Evolutionary conservation across 2,113 vertebrate species (phyloP), one percentile per base, ranked within the genome.

Genomic region (Anthoscopus minutus): DNA sequence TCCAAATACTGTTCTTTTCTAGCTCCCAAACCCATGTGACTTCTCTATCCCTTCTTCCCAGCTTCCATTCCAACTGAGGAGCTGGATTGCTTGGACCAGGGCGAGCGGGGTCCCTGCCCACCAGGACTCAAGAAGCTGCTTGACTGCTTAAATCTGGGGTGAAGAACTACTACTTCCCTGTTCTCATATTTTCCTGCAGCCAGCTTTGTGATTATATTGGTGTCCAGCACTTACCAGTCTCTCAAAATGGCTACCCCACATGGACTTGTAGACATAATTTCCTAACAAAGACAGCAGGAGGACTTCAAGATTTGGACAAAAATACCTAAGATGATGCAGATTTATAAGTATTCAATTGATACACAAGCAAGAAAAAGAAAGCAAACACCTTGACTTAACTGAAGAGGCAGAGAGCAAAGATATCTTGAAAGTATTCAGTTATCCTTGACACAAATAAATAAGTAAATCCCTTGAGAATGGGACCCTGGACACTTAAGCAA

Each of bases 381-480:
- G 79, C 35, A 92, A 95, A 88, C 79, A 77, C 71, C 56, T 96
- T 85, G 70, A 92, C 78, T 89, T 92, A 73, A 74, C 60, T 88
- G 80, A 88, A 60, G 57, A 64, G 66, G 58, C 51, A 89, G 51
- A 83, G 85, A 79, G 54, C 66, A 79, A 91, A 92, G 57, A 80
- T 85, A 89, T 57, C 3, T 5, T 13, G 6, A 62, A 86, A 74
- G 35, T 74, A 88, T 95, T 79, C 85, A 48, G 64, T 97, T 96
- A 81, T 92, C 56, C 76, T 96, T 96, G 88, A 86, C 15, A 71
- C 61, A 64, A 94, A 88, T 92, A 95, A 93, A 92, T 94, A 86
- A 89, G 56, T 51, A 86, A 86, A 78, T 90, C 64, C 35, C 76
- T 92, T 81, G 88, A 90, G 88, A 93, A 78, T 0, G 1, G 44